These are phyloP conservation scores for Crypturellus undulatus DNA, from an alignment of 2,113 vertebrate genomes.

Conservation along the genomic window DNA sequence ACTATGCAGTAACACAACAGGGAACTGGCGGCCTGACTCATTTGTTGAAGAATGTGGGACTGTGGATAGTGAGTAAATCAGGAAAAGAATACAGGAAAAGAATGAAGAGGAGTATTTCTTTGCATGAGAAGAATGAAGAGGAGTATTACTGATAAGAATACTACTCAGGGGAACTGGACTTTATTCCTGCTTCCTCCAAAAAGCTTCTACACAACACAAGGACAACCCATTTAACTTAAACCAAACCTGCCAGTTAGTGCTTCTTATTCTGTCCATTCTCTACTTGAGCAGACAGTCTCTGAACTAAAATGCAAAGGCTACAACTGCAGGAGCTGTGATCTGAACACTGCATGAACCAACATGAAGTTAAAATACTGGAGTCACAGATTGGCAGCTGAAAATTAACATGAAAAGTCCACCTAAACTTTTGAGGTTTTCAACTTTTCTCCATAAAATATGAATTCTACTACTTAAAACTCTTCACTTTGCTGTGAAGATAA, in stretches of 20 bases:
- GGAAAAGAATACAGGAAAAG: not conserved
- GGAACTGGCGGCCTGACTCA: not conserved
- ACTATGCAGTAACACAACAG: not conserved
- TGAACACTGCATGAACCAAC: not conserved
- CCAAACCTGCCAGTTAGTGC: not conserved
- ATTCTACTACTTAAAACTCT: not conserved
- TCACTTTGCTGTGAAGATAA: not conserved
- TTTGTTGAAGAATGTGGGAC: not conserved
- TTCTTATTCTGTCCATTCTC: not conserved
- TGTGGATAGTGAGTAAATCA: not conserved
- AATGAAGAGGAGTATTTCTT: not conserved
- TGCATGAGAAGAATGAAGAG: not conserved
- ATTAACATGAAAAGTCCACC: not conserved
- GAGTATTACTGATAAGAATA: not conserved
- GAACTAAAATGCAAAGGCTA: not conserved
- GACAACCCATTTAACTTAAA: not conserved
- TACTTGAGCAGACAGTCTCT: not conserved
- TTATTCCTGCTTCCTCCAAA: not conserved
- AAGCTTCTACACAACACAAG: not conserved
- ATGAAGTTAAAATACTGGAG: not conserved
- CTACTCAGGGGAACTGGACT: not conserved
- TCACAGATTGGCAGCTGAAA: not conserved
- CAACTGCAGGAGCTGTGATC: not conserved
- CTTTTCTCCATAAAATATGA: not conserved
- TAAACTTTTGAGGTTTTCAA: not conserved